These are phyloP conservation scores for Gnathonemus longibarbis DNA, from an alignment of 2,113 vertebrate species.

Conservation along the genomic window DNA sequence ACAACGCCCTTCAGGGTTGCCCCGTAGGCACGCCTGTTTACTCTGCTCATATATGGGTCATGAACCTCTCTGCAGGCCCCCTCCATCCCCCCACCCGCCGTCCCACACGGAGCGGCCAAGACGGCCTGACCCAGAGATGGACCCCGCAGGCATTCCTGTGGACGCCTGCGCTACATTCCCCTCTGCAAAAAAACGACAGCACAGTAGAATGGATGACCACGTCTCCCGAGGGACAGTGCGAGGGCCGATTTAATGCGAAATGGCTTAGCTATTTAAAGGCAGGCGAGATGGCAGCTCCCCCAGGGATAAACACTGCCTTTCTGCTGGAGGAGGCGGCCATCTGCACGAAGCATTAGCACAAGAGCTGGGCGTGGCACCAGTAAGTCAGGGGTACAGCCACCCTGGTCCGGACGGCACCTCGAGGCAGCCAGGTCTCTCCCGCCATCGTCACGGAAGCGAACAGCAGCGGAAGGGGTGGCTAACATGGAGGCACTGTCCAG, in stretches of 20 bases:
- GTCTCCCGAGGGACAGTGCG: neutral
- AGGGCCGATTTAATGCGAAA: neutral
- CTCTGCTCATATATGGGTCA: neutral
- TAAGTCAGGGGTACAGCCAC: neutral
- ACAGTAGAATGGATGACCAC: neutral
- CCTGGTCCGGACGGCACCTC: neutral
- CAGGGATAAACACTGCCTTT: neutral
- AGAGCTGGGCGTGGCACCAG: neutral
- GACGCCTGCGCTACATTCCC: neutral
- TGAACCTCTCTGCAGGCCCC: neutral
- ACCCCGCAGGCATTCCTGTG: slow-evolving; percentile 15
- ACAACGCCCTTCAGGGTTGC: neutral
- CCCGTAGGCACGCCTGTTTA: neutral
- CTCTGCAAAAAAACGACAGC: neutral
- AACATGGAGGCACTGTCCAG: neutral
- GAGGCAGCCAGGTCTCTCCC: neutral
- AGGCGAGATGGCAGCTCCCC: neutral
- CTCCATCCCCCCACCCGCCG: neutral
- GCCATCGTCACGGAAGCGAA: neutral
- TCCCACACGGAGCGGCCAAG: neutral
- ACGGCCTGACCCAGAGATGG: slow-evolving; percentile 2
- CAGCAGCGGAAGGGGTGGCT: neutral
- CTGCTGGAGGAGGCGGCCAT: neutral
- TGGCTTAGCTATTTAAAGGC: neutral
- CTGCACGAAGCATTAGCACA: neutral